Base-by-base conservation (phyloP, 23 tunicate genomes). In the Phallusia fumigata region DNA sequence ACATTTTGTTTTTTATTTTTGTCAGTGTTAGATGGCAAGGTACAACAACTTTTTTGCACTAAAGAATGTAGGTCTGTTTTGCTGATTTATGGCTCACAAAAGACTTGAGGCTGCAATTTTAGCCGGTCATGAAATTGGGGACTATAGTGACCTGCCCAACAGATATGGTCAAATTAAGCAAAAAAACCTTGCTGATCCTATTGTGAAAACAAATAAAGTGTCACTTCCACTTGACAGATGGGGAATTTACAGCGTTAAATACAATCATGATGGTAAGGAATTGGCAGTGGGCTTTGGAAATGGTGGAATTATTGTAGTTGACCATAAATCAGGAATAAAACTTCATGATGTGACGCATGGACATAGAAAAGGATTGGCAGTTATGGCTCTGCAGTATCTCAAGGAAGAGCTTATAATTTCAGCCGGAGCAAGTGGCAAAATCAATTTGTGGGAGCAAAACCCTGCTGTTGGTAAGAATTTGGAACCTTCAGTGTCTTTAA, bases 281-380 rank as follows among this genome's bases (percentile, higher is more conserved):
- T 58, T 92, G 8, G 97, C 91, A 19, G 86, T 92, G n/a, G 97
- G 97, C 6, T 92, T 88, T 87, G 97, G 97, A 36, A 92, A 92
- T 79, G 97, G 97, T 0, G 88, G 86, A 15, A 74, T 92, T 45
- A 13, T 30, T 47, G 36, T 87, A 16, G 64, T 84, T 33, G 77
- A 79, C 31, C 44, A 40, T 35, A 49, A 76, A 24, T 45, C 36
- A 11, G 72, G 77, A 28, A 50, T 13, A 5, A 45, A 34, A 18
- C 65, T 84, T 19, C 45, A 73, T 65, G 87, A 89, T 19, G 44
- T 86, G 3, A 3, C 78, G 0, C 79, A 53, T 74, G 97, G 97
- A 12, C 88, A 87, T 65, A 64, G 80, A 0, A 76, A 79, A 72
- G 85, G 87, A 1, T 77, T 81, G 69, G 91, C 97, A 26, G 76